Conservation (phyloP, 2,113 vertebrate genomes). For the Barnardius zonarius region DNA sequence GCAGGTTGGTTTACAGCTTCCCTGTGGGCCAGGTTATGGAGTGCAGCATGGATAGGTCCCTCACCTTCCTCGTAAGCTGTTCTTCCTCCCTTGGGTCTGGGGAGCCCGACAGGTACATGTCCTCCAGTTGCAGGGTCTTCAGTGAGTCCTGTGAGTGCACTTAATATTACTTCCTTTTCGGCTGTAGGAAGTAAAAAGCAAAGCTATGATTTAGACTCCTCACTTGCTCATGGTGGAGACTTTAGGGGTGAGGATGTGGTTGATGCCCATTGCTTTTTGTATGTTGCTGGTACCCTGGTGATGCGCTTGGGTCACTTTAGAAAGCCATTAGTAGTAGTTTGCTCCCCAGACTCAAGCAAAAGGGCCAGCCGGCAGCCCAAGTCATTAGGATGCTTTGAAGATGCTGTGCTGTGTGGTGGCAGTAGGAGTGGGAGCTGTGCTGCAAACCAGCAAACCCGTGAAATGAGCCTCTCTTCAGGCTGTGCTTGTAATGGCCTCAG, state of each 20-base stretch:
- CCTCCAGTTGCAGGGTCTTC: not conserved
- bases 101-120: fast-evolving
- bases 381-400: not conserved
- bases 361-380: fast-evolving
- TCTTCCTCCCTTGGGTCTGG: not conserved
- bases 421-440: not conserved
- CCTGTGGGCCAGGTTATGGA: not conserved
- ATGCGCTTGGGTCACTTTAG: not conserved
- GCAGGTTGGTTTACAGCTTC: fast-evolving
- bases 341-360: not conserved
- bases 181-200: not conserved
- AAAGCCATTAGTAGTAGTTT: not conserved
- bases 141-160: not conserved
- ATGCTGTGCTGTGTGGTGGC: not conserved
- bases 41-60: not conserved
- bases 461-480: not conserved
- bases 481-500: not conserved
- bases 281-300: not conserved
- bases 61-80: not conserved
- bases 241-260: fast-evolving
- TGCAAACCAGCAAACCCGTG: not conserved
- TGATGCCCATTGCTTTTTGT: fast-evolving
- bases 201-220: fast-evolving
- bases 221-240: not conserved
- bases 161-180: not conserved